Evolutionary conservation across 2,888 invertebrate species (phyloP), one percentile per base, ranked within the genome.

Genomic region (Tridacna crocea): DNA sequence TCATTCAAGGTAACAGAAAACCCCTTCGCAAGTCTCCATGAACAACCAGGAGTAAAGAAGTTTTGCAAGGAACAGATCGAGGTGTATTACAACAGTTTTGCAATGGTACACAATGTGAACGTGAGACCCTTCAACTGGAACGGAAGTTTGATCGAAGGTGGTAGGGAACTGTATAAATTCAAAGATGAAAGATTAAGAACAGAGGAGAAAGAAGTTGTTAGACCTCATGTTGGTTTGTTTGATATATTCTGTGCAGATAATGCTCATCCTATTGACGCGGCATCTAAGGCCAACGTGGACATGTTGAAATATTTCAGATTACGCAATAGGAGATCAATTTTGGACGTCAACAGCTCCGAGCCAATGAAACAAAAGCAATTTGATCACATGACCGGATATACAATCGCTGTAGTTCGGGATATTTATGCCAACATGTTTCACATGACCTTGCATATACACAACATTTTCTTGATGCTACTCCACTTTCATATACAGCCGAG

Each of bases 341-440:
- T 47, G 17, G 77, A 80, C 36, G 65, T 48, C 19, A 68, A 46
- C 12, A 13, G 10, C 8, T 15, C 46, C 17, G 47, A 19, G 27
- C 12, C 24, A 6, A 58, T n/a, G 46, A 17, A 19, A 15, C 26
- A 58, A 22, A n/a, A 47, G 19, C 24, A 47, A 17, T 60, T 60
- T 27, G 66, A 80, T 58, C 46, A 68, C 60, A 75, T 73, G 51
- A 58, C 47, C 19, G 63, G 58, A 4, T 80, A 78, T 22, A 84
- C 84, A 13, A 63, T 84, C 17, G 82, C 82, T 48, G 82, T 84
- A n/a, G 74, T 63, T 11, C 36, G 84, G 36, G 77, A 75, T 48
- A 79, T 77, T 63, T 84, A 84, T 61, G 84, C 84, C 19, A 84
- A 84, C 63, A 76, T 84, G n/a, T 84, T 77, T 47, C 81, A 84